Conservation (phyloP, 2,888 invertebrate genomes). For the Theodoxus fluviatilis region DNA sequence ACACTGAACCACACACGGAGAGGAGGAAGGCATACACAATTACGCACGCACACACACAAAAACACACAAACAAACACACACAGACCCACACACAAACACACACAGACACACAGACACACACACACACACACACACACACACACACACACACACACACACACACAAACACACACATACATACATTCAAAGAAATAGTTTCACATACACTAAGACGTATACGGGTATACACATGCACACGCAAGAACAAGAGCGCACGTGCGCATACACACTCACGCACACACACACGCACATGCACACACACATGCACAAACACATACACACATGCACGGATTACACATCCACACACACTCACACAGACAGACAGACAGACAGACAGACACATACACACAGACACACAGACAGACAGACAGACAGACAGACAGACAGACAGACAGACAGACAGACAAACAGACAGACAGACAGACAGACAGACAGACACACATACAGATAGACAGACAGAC, state of each 20-base stretch:
- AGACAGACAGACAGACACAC: background rate
- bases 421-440: slow-evolving; percentile 8
- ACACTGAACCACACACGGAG: background rate
- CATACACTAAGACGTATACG: slow-evolving; percentile 1
- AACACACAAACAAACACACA: slow-evolving; percentile 1
- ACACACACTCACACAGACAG: slow-evolving; percentile 10
- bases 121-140: slow-evolving; percentile 18
- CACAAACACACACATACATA: slow-evolving; percentile 15
- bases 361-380: slow-evolving; percentile 13
- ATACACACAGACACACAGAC: slow-evolving; percentile 20
- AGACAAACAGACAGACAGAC: slow-evolving; percentile 5
- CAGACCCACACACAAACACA: slow-evolving; percentile 1
- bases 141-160: slow-evolving; percentile 16
- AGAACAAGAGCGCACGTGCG: too few relatives aligned
- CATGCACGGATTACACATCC: background rate
- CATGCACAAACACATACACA: background rate
- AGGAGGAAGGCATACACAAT: background rate
- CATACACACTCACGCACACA: too few relatives aligned
- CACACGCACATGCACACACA: too few relatives aligned
- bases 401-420: slow-evolving; percentile 12
- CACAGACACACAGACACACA: slow-evolving; percentile 21
- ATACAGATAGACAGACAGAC: slow-evolving; percentile 13
- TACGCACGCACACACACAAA: background rate
- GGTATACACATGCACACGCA: too few relatives aligned
- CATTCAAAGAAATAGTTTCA: background rate